Base-by-base conservation (phyloP, 2,888 invertebrate genomes). In the Ormia ochracea region DNA sequence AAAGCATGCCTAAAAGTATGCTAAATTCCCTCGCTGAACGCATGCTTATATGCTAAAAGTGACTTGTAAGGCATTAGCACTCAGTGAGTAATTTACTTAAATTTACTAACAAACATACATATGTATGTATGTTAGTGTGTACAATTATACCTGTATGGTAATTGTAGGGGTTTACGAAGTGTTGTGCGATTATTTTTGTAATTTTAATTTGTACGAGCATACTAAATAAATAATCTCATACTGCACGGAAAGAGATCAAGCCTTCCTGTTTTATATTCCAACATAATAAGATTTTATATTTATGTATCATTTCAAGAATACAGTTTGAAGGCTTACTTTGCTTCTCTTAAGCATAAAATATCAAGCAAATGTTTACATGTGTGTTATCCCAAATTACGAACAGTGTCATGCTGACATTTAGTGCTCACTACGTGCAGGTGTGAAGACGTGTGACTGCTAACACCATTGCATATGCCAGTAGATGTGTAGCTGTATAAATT, bases 141-240 rank as follows among this genome's bases (percentile, higher is more conserved):
- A 45, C n/a, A n/a, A n/a, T n/a, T 9, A 4, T 9, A 9, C 5
- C 7, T 10, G 2, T 12, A 19, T 19, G 3, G 84, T 86, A 84
- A 82, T 86, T 85, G n/a, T n/a, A n/a, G n/a, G 83, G 84, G 85
- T 84, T 85, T 86, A 43, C 43, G 52, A 50, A 70, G 59, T 76
- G 76, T 74, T 70, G 80, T 80, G 76, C 66, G 80, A 80, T 76
- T 80, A 76, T 80, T 59, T 76, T 65, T 80, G 80, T 70, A 80
- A 76, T 76, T 80, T 76, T 68, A 80, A 80, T 76, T 66, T 61
- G 21, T 19, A 63, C 50, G 31, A 66, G 31, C 26, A 66, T 9
- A 36, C 21, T 9, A 52, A 26, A 28, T 28, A 23, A 69, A 54
- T 21, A 59, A 50, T 58, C 52, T 63, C 50, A 45, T 50, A 56